phyloP scores from a whole-genome alignment of 2,797 vertebrate genomes.

The Botia almorhae region DNA sequence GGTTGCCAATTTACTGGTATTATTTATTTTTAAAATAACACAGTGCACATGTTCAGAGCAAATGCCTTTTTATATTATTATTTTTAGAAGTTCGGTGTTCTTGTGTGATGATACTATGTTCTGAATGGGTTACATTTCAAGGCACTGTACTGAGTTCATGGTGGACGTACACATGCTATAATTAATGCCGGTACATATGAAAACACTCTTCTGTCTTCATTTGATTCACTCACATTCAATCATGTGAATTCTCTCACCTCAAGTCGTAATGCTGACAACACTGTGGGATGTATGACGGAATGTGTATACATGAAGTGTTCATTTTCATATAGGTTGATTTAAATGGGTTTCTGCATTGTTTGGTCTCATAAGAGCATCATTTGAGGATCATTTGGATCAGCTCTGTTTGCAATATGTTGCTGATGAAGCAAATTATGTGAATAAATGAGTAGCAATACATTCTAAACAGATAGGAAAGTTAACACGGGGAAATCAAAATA shows the following conservation, averaged over 20 bases:
- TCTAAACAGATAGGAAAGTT: background rate
- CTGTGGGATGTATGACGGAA: background rate
- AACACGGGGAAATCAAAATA: conserved; percentile 13
- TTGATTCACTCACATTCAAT: conserved; percentile 8
- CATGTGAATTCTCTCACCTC: conserved; percentile 22
- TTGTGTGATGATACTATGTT: background rate
- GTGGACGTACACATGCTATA: background rate
- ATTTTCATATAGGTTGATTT: background rate
- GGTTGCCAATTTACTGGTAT: conserved; percentile 50
- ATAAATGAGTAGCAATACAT: background rate
- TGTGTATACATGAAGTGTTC: conserved; percentile 6
- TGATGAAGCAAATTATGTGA: background rate
- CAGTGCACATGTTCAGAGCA: conserved; percentile 33
- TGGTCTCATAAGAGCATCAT: background rate
- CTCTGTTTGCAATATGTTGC: background rate
- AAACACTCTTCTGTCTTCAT: background rate
- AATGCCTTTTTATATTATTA: background rate
- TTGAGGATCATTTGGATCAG: conserved; percentile 15
- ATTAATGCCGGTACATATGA: conserved; percentile 10
- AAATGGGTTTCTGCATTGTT: background rate
- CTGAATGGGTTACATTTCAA: conserved; percentile 8
- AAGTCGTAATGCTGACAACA: conserved; percentile 36
- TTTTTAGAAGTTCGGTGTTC: background rate
- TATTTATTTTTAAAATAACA: conserved; percentile 63
- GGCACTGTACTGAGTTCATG: background rate